Conservation (phyloP, 2,888 invertebrate species). For the Oxycera nigricornis region DNA sequence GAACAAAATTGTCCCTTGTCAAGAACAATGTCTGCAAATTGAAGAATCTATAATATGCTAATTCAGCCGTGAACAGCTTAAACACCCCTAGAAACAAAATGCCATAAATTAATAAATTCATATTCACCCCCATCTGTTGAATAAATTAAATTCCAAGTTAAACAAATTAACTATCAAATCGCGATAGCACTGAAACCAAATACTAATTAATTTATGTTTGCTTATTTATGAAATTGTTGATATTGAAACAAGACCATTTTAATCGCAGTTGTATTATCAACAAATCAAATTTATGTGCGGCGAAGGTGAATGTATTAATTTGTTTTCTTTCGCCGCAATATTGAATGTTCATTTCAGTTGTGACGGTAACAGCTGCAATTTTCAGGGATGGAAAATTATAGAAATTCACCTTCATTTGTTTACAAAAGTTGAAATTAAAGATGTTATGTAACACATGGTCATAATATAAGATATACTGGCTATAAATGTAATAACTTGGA, state of each 20-base stretch:
- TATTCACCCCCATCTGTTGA: neutral
- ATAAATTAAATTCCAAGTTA: neutral
- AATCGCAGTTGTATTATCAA: no score
- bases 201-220: neutral
- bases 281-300: neutral
- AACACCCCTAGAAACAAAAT: neutral
- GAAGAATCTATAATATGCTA: neutral
- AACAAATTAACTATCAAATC: neutral
- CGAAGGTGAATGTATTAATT: neutral
- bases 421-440: no score
- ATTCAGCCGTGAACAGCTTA: neutral
- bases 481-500: no score
- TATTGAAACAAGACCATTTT: no score
- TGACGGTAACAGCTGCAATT: neutral
- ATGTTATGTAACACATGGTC: no score
- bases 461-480: no score
- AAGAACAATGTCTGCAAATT: neutral
- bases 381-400: no score
- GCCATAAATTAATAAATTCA: neutral
- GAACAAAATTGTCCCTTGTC: neutral
- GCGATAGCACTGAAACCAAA: neutral
- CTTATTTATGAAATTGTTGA: neutral
- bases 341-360: neutral
- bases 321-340: neutral
- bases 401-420: no score